Evolutionary conservation across 1,140 invertebrate genomes (phyloP), one percentile per base, ranked within the genome.

Genomic region (Homalodisca vitripennis): DNA sequence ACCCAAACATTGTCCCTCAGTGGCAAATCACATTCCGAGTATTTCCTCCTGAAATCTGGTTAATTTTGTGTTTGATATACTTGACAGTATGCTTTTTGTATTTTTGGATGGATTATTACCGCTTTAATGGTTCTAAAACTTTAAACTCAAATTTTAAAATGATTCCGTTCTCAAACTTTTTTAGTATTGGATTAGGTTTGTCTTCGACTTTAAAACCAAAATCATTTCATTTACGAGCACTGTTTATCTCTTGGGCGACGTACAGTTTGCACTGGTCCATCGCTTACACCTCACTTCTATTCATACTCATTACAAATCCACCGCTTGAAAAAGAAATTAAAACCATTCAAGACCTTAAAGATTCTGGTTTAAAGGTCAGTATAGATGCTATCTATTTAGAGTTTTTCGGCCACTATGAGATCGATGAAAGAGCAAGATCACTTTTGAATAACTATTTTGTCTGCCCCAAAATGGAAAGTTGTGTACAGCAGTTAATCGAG

Each of bases 191-290:
- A 10, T 24, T 60, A 10, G 55, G 55, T 27, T 22, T 60, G 22
- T 26, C 24, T 27, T 27, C 24, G 14, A 1, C 26, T 2, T n/a
- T 60, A n/a, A 60, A 26, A 2, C 55, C 55, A 13, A 60, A 26
- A 27, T 2, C 24, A 6, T 6, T 60, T 10, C 29, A 13, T 26
- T 26, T 60, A 13, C 2, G 55, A 60, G 27, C 29, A 2, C 24
- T 60, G n/a, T n/a, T 60, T 12, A 14, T 13, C 29, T 6, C n/a
- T 27, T 60, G 55, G 55, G 27, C 27, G 3, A 60, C 29, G 3
- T 60, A 60, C 24, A 13, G 24, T 30, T 27, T 60, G 26, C 22
- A 60, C n/a, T 60, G 55, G 55, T 27, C 55, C 12, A 60, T 24
- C 26, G 27, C 12, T 6, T 60, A 60, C 27, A 26, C 26, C 22